Base-by-base conservation (phyloP, 2,113 vertebrate species). In the Ondatra zibethicus region DNA sequence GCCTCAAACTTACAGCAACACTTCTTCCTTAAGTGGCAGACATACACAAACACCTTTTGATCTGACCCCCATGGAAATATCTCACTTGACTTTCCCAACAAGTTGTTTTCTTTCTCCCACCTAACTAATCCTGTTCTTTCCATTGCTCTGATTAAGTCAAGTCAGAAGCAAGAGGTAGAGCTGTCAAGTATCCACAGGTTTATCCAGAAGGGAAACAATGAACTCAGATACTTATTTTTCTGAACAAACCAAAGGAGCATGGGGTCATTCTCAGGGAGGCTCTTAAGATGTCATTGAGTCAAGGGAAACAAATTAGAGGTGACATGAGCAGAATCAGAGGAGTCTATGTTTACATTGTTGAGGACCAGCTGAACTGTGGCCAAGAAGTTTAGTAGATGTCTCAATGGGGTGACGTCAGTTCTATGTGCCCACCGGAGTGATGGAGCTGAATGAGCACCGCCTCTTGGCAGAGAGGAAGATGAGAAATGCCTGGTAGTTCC, bases 101-200 rank as follows among this genome's bases (percentile, higher is more conserved):
- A 47, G 87, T 70, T 7, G 63, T 45, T 47, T 61, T 58, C 72
- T 92, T 52, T 91, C 47, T 55, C 13, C 55, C 58, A n/a, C 47
- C 12, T 39, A n/a, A 14, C 82, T 76, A 66, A 77, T 42, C 52
- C 21, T 87, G 23, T 63, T 87, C 29, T 19, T 82, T 17, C 66
- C 31, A 50, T 23, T 72, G 58, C 14, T 50, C 45, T 78, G 76
- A 77, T 27, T 52, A 76, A 77, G 42, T 91, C 72, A 45, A n/a
- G 75, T 85, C 70, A 77, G 80, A 89, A 81, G 27, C 65, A 95
- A 39, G 27, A 91, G n/a, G 65, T 75, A n/a, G n/a, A 55, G 58
- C 47, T 50, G 55, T 50, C 45, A 66, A 10, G 25, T 29, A 42
- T 68, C 29, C 45, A 52, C 4, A 65, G 61, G n/a, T 80, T 82